A percentile compares a stretch with the other conserved stretches of the same genome.
These are phyloP conservation scores for Puntigrus tetrazona DNA, from an alignment of 2,113 vertebrate genomes.

Conservation along the genomic window DNA sequence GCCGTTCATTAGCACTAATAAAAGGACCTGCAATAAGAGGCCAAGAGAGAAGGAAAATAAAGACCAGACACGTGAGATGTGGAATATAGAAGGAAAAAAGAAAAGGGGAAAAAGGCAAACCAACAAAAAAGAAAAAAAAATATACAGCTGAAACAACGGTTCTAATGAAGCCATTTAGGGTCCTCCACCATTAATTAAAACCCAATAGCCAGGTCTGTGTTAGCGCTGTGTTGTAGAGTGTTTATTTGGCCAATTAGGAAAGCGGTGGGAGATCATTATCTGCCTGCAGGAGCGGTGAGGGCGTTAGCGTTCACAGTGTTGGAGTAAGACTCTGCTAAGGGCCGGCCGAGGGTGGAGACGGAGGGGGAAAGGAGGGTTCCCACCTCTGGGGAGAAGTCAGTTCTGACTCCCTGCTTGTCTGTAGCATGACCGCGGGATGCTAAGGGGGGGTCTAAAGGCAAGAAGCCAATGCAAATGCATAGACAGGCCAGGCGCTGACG, in stretches of 20 bases:
- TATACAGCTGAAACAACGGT: slow-evolving; percentile 78
- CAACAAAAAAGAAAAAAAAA: slow-evolving; percentile 64
- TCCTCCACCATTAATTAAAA: slow-evolving; percentile 80
- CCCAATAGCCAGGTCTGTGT: slow-evolving; percentile 81
- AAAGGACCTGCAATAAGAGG: slow-evolving; percentile 45
- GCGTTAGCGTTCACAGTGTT: slow-evolving; percentile 64
- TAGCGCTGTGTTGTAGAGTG: slow-evolving; percentile 87
- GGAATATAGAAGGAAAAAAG: slow-evolving; percentile 57
- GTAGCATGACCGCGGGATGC: slow-evolving; percentile 30
- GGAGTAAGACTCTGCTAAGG: slow-evolving; percentile 58
- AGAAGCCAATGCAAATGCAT: slow-evolving; percentile 51
- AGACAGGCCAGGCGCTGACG: slow-evolving; percentile 22
- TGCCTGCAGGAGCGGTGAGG: slow-evolving; percentile 75
- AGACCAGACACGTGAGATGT: slow-evolving; percentile 68
- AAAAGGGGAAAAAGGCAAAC: slow-evolving; percentile 1
- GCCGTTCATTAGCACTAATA: slow-evolving; percentile 59
- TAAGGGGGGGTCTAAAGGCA: slow-evolving; percentile 48
- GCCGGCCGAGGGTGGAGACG: slow-evolving; percentile 50
- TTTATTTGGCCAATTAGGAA: slow-evolving; percentile 98
- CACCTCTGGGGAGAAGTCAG: slow-evolving; percentile 47
- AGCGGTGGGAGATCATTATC: slow-evolving; percentile 98
- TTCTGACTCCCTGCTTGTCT: slow-evolving; percentile 52
- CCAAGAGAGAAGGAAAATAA: slow-evolving; percentile 70
- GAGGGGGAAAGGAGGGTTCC: not conserved
- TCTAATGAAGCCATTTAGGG: slow-evolving; percentile 81